Evolutionary conservation across 2,113 vertebrate genomes (phyloP).

Genomic region (Sander lucioperca): DNA sequence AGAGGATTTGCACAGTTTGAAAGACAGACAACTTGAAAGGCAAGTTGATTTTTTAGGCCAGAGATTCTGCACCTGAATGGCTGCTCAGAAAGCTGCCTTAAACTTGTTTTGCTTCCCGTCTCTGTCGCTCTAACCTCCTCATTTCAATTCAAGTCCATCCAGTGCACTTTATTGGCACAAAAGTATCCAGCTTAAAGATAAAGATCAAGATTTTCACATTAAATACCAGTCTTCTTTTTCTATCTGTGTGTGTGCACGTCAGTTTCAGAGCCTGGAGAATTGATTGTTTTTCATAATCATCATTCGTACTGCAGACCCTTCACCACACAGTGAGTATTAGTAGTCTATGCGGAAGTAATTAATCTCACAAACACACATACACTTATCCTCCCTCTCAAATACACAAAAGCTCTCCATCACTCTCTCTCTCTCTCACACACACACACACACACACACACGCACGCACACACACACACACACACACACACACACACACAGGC

Average conservation of each 20-base stretch:
- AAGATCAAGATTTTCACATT: slow-evolving; percentile 28
- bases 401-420: slow-evolving; percentile 45
- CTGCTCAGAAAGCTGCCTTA: slow-evolving; percentile 31
- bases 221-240: slow-evolving; percentile 22
- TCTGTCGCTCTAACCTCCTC: slow-evolving; percentile 18
- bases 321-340: slow-evolving; percentile 41
- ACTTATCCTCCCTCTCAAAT: slow-evolving; percentile 39
- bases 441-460: slow-evolving; percentile 21
- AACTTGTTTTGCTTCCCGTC: slow-evolving; percentile 25
- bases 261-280: slow-evolving; percentile 25
- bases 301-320: slow-evolving; percentile 31
- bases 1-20: slow-evolving; percentile 42
- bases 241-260: neutral
- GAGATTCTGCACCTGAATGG: slow-evolving; percentile 23
- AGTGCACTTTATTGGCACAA: slow-evolving; percentile 1
- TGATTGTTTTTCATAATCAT: slow-evolving; percentile 37
- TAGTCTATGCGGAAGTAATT: slow-evolving; percentile 60
- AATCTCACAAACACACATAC: slow-evolving; percentile 40
- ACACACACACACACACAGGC: slow-evolving; percentile 35
- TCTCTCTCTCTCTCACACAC: slow-evolving; percentile 11
- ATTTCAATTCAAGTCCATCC: slow-evolving; percentile 33
- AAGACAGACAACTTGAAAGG: slow-evolving; percentile 39
- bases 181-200: slow-evolving; percentile 24
- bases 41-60: slow-evolving; percentile 17
- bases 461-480: slow-evolving; percentile 29